Base-by-base conservation (phyloP, 2,888 invertebrate genomes). In the Ormyrus thymus region DNA sequence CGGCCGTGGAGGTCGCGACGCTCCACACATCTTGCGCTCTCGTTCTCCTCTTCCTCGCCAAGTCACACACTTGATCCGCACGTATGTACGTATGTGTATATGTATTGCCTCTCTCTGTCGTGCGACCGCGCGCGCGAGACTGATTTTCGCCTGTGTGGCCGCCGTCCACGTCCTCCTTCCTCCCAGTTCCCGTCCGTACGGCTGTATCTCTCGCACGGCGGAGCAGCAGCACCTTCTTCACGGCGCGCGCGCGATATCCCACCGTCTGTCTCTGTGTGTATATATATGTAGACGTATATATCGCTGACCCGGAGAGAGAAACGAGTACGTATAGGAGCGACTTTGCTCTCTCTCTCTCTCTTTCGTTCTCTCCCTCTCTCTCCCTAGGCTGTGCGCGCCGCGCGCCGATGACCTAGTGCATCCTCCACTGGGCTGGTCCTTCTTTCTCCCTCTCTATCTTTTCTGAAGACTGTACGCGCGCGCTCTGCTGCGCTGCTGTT, bases 381-480 rank as follows among this genome's bases (percentile, higher is more conserved):
- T 53, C 55, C 29, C 50, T 5, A 50, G 13, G 29, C 51, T 13
- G 29, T 66, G 29, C 59, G 43, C 58, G 48, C 62, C 53, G 69
- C 73, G 53, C 73, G 72, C 68, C 66, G 70, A 74, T 80, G 80
- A 80, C 80, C 80, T 80, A 77, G 80, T 80, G 80, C 80, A 80
- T 80, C 80, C 76, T 80, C 80, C 65, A 76, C 76, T 72, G 71
- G 80, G 68, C 59, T 58, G 76, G 29, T 65, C 65, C 56, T 58
- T 58, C 48, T 62, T 53, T 13, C 50, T 50, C 55, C 5, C 50
- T 59, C 74, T 66, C 66, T 58, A 13, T 45, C 15, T 7, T 6
- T 11, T 7, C 56, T 45, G 48, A 13, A 66, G 59, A 51, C 66
- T 75, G 51, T 10, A 61, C 69, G 55, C 43, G 46, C 55, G 70